phyloP scores from a whole-genome alignment of 2,113 vertebrate species.

The Zingel zingel region DNA sequence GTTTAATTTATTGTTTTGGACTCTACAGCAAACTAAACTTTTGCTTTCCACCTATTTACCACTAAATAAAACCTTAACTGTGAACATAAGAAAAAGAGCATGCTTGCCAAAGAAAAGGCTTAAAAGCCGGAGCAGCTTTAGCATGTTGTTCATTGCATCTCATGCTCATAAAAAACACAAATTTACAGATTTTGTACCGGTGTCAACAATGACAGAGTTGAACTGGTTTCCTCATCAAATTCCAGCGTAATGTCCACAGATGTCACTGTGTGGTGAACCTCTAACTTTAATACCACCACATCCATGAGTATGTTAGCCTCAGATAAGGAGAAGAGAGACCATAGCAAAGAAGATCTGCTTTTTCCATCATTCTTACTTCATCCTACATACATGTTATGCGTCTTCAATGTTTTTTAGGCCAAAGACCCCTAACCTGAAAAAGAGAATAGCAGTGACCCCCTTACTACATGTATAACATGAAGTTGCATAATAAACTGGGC shows the following conservation, averaged over 20 bases:
- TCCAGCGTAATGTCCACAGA: not conserved
- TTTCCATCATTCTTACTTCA: not conserved
- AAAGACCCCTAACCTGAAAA: too few species aligned
- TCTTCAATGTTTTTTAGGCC: too few species aligned
- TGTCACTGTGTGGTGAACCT: not conserved
- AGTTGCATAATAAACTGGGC: too few species aligned
- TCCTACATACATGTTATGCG: not conserved
- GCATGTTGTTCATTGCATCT: not conserved
- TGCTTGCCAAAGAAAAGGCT: not conserved
- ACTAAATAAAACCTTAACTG: not conserved
- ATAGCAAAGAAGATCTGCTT: not conserved
- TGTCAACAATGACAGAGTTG: too few species aligned
- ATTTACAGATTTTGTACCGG: not conserved
- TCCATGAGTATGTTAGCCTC: not conserved
- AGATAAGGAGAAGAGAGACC: not conserved
- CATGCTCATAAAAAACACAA: not conserved
- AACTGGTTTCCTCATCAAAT: not conserved
- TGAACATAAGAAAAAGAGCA: not conserved
- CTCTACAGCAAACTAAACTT: not conserved
- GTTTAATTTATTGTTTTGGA: not conserved
- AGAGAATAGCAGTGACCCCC: too few species aligned
- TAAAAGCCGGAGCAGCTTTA: not conserved
- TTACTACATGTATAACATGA: too few species aligned
- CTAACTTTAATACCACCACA: not conserved
- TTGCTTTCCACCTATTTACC: not conserved